phyloP scores from a whole-genome alignment of 2,113 vertebrate species.

The Anseranas semipalmata region DNA sequence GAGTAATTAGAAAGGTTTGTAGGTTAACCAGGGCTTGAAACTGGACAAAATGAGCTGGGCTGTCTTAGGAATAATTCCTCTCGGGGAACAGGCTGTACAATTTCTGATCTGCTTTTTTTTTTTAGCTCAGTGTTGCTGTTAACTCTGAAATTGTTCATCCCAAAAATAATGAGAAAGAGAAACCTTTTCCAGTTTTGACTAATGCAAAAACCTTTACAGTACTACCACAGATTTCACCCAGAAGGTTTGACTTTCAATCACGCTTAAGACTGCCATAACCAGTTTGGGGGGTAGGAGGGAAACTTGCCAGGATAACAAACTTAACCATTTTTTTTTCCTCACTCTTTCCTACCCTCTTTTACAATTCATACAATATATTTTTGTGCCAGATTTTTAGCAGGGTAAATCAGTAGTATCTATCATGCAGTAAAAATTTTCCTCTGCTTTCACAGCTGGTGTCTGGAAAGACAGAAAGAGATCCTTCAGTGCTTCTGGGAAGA shows the following conservation, averaged over 20 bases:
- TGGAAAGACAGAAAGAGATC: background rate
- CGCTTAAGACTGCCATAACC: background rate
- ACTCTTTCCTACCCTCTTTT: background rate
- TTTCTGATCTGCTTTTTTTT: background rate
- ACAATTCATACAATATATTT: background rate
- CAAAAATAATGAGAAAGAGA: background rate
- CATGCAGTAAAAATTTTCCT: background rate
- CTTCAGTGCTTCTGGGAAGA: background rate
- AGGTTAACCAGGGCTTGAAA: background rate
- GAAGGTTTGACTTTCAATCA: background rate
- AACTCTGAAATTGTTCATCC: background rate
- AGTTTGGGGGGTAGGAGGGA: rapidly evolving
- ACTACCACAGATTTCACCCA: background rate
- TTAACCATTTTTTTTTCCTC: background rate
- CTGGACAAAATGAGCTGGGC: background rate
- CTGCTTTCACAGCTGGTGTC: background rate
- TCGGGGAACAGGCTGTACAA: background rate
- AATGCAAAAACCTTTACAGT: background rate
- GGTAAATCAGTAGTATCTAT: background rate
- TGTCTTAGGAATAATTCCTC: background rate
- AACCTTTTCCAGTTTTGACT: background rate
- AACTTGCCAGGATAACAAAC: background rate
- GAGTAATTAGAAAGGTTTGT: background rate
- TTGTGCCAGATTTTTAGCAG: background rate
- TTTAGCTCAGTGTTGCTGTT: background rate